Conservation (phyloP, 92 coral and sea anemone genomes). For the Zoanthus sociatus region DNA sequence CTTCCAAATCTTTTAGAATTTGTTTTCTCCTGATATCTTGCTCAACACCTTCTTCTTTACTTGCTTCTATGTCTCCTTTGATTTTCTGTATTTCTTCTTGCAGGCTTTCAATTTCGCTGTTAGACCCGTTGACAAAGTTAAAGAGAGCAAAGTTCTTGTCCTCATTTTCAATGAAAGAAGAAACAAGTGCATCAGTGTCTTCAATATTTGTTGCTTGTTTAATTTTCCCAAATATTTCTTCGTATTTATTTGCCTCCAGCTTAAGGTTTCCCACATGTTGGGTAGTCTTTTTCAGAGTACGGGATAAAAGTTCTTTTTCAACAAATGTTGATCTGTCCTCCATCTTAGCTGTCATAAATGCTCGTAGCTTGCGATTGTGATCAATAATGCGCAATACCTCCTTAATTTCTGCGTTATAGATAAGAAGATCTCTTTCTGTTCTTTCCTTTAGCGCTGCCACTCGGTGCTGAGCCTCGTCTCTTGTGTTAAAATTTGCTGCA, state of each 20-base stretch:
- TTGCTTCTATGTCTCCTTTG: slow-evolving; percentile 77
- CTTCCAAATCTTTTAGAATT: slow-evolving; percentile 82
- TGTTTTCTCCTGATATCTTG: slow-evolving; percentile 81
- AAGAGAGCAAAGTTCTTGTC: slow-evolving; percentile 98
- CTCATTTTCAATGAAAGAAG: slow-evolving; percentile 88
- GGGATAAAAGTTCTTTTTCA: slow-evolving; percentile 71
- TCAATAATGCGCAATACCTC: slow-evolving; percentile 92
- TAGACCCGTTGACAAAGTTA: slow-evolving; percentile 88
- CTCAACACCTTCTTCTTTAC: slow-evolving; percentile 75
- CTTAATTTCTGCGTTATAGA: slow-evolving; percentile 82
- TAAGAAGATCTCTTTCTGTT: slow-evolving; percentile 89
- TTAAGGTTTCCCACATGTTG: slow-evolving; percentile 74
- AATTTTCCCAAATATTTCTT: slow-evolving; percentile 84
- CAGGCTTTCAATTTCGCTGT: slow-evolving; percentile 85
- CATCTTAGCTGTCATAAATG: slow-evolving; percentile 91
- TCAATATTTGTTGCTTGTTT: slow-evolving; percentile 89
- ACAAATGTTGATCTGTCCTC: slow-evolving; percentile 86
- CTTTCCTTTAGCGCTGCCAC: slow-evolving; percentile 92
- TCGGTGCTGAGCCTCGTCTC: slow-evolving; percentile 98
- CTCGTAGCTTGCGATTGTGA: slow-evolving; percentile 92
- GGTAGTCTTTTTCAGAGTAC: slow-evolving; percentile 70
- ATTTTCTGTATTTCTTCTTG: slow-evolving; percentile 82
- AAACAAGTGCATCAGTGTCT: slow-evolving; percentile 84
- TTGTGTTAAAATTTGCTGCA: slow-evolving; percentile 71
- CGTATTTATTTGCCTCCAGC: slow-evolving; percentile 79